Evolutionary conservation across 1,140 invertebrate species (phyloP).

Genomic region (Diachasma alloeum): DNA sequence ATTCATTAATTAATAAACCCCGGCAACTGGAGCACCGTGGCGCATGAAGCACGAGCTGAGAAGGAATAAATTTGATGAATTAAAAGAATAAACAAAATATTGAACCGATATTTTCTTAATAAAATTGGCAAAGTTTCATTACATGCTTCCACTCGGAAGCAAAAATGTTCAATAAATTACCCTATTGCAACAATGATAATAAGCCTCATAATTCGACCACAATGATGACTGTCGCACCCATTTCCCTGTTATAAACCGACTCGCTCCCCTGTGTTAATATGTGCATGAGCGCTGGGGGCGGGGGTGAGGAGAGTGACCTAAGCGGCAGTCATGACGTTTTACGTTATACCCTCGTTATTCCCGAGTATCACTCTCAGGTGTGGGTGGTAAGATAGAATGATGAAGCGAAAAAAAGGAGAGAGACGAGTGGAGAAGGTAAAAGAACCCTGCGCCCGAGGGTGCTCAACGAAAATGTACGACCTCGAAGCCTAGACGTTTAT

Average conservation of each 20-base stretch:
- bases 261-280: not conserved
- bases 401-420: not conserved
- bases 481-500: constrained; percentile 58
- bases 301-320: not conserved
- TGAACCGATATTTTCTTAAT: no score
- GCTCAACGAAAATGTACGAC: constrained; percentile 16
- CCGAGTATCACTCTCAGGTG: constrained; percentile 4
- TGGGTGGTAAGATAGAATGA: not conserved
- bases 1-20: no score
- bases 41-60: no score
- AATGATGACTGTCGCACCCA: not conserved
- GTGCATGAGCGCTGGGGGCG: not conserved
- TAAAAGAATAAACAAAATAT: no score
- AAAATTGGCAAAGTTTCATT: no score
- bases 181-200: not conserved
- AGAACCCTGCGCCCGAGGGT: not conserved
- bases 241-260: not conserved
- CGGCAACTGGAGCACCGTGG: no score
- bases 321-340: not conserved
- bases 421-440: not conserved
- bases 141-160: no score
- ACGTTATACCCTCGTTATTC: constrained; percentile 7
- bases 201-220: not conserved
- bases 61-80: no score
- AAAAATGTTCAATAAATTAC: no score